A percentile compares a stretch with the other conserved stretches of the same genome.
phyloP scores from a whole-genome alignment of 92 coral and sea anemone genomes.

The Hydrozoanthus gracilis region DNA sequence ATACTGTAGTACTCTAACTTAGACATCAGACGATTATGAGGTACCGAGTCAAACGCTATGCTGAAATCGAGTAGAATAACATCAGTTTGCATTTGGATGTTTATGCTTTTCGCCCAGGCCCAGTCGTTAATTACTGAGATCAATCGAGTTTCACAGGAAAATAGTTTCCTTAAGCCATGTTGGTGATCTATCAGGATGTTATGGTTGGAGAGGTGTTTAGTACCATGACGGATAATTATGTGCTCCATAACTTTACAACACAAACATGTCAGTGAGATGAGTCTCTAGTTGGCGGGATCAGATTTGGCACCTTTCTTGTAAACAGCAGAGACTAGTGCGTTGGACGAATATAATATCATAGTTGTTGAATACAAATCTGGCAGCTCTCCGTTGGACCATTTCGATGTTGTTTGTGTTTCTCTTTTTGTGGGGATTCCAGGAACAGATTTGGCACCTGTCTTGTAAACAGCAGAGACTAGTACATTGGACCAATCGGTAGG shows the following conservation, averaged over 20 bases:
- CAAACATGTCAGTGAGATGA: conserved; percentile 55
- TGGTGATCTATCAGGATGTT: conserved; percentile 59
- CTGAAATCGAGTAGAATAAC: not conserved
- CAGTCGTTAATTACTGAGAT: conserved; percentile 39
- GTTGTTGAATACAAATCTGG: too few species aligned
- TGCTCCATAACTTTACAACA: conserved; percentile 68
- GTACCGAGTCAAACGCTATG: not conserved
- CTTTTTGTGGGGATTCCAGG: too few species aligned
- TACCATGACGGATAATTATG: conserved; percentile 63
- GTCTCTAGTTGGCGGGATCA: too few species aligned
- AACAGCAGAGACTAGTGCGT: too few species aligned
- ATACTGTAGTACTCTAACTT: not conserved
- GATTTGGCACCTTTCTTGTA: too few species aligned
- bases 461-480: too few species aligned
- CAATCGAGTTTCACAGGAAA: conserved; percentile 66
- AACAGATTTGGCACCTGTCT: too few species aligned
- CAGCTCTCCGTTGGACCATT: too few species aligned
- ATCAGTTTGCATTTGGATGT: conserved; percentile 40
- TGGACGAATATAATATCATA: too few species aligned
- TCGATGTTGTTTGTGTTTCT: too few species aligned
- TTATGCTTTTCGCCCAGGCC: conserved; percentile 36
- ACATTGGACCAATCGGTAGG: too few species aligned
- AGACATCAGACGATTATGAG: not conserved
- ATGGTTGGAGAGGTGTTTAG: conserved; percentile 54
- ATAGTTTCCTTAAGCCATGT: conserved; percentile 66